Evolutionary conservation across 2,113 vertebrate species (phyloP).

Genomic region (Crotalus tigris): DNA sequence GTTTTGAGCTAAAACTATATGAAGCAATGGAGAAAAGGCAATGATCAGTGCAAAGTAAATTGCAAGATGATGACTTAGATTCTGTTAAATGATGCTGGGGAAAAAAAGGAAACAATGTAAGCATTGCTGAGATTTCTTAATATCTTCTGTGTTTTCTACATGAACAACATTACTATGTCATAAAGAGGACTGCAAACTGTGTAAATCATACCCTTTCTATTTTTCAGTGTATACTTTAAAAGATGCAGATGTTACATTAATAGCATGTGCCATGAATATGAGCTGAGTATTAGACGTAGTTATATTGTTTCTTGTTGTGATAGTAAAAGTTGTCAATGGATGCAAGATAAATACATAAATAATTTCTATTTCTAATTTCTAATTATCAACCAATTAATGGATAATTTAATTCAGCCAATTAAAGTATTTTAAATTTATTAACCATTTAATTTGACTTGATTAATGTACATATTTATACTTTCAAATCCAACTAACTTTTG

Average conservation of each 20-base stretch:
- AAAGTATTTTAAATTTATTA: background rate
- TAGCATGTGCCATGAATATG: background rate
- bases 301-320: background rate
- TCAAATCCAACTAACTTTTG: background rate
- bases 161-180: background rate
- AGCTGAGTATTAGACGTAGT: background rate
- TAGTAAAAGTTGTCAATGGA: background rate
- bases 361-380: background rate
- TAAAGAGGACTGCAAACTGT: background rate
- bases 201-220: background rate
- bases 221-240: background rate
- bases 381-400: background rate
- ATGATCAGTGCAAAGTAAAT: background rate
- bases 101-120: background rate
- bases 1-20: slow-evolving; percentile 9
- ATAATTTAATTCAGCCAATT: background rate
- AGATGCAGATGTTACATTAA: background rate
- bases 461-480: background rate
- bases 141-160: background rate
- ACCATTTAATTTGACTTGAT: background rate
- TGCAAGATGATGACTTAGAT: background rate
- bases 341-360: background rate
- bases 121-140: background rate
- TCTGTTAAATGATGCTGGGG: background rate
- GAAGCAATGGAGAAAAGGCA: background rate